Percentiles rank a stretch among this genome's conserved stretches.
These are phyloP conservation scores for Hephaestus fuliginosus DNA, from an alignment of 2,797 vertebrate species.

Conservation along the genomic window DNA sequence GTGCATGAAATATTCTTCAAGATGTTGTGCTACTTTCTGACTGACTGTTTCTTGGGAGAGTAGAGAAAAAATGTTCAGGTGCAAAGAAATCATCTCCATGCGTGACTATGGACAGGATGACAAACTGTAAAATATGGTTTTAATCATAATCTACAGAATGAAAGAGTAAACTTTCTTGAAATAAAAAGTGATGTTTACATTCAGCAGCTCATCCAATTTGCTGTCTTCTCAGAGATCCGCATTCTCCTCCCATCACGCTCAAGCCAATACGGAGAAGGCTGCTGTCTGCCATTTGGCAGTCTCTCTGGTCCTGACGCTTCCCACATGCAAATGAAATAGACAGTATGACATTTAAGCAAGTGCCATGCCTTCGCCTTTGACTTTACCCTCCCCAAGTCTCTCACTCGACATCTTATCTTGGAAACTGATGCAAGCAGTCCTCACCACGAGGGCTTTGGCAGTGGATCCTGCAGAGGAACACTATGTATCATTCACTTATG, in stretches of 20 bases:
- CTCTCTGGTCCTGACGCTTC: constrained; percentile 44
- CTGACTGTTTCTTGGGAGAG: neutral
- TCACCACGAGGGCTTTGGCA: constrained; percentile 23
- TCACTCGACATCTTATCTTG: constrained; percentile 51
- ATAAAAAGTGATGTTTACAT: constrained; percentile 16
- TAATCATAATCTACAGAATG: neutral
- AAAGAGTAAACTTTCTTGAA: neutral
- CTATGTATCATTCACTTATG: constrained; percentile 48
- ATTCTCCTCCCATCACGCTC: constrained; percentile 29
- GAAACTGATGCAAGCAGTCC: constrained; percentile 46
- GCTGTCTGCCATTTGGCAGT: constrained; percentile 53
- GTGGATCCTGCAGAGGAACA: constrained; percentile 35
- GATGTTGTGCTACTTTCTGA: constrained; percentile 5
- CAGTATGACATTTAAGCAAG: constrained; percentile 71
- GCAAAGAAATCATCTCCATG: constrained; percentile 1
- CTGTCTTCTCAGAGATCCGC: constrained; percentile 1
- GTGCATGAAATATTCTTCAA: neutral
- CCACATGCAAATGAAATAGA: constrained; percentile 70
- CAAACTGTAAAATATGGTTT: constrained; percentile 9
- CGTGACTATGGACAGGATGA: neutral
- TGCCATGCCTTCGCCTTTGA: constrained; percentile 55
- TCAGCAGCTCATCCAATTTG: constrained; percentile 25
- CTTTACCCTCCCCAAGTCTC: constrained; percentile 38
- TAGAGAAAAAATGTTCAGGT: neutral
- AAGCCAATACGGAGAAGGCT: constrained; percentile 9